These are phyloP conservation scores for Epinotia demarniana DNA, from an alignment of 2,888 invertebrate genomes.

Conservation along the genomic window DNA sequence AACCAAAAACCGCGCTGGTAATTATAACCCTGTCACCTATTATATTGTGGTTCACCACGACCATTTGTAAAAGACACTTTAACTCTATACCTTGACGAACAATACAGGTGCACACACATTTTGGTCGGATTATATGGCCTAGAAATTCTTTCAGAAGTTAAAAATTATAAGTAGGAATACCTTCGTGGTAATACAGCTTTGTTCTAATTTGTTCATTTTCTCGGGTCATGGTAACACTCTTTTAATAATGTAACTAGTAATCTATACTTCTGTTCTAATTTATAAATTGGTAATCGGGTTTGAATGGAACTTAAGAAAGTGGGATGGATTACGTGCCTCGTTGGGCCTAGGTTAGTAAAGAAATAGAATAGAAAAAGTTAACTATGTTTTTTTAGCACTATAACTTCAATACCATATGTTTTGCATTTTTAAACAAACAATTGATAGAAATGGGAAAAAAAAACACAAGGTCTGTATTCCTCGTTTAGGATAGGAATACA, in stretches of 20 bases:
- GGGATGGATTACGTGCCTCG: too few species aligned
- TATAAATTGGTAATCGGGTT: too few species aligned
- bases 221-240: background rate
- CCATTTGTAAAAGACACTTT: background rate
- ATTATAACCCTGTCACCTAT: background rate
- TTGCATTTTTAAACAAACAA: too few species aligned
- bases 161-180: constrained; percentile 26
- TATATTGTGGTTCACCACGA: constrained; percentile 1
- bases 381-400: too few species aligned
- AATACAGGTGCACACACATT: background rate
- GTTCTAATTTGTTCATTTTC: constrained; percentile 1
- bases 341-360: too few species aligned
- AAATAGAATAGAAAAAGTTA: too few species aligned
- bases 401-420: too few species aligned
- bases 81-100: background rate
- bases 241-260: background rate
- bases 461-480: background rate
- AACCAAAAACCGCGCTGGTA: background rate
- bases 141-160: constrained; percentile 22
- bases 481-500: background rate
- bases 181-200: constrained; percentile 10
- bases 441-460: too few species aligned
- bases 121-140: constrained; percentile 10
- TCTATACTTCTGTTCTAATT: too few species aligned
- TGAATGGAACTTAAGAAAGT: too few species aligned